Conservation (phyloP, 92 coral and sea anemone genomes). For the Parazoanthus atlanticus region DNA sequence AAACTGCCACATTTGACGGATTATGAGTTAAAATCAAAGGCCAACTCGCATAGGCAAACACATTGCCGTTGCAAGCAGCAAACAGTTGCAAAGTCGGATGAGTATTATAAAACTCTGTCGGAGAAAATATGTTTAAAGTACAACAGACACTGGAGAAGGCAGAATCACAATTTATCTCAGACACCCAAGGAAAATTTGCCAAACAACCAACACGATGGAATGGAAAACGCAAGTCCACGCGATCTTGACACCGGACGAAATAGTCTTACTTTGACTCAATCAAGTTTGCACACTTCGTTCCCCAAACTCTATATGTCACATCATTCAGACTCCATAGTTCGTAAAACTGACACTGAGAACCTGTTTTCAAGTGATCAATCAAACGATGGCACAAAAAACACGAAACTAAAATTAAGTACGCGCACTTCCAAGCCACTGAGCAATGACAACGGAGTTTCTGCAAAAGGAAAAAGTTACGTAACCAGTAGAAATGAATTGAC, state of each 20-base stretch:
- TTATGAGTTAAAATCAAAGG: background rate
- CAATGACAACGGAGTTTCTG: background rate
- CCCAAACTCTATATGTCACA: conserved; percentile 2
- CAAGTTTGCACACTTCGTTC: background rate
- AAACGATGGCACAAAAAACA: background rate
- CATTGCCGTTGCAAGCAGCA: background rate
- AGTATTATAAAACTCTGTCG: background rate
- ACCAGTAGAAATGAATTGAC: background rate
- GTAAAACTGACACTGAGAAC: background rate
- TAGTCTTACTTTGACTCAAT: background rate
- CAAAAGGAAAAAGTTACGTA: background rate
- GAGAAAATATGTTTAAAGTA: conserved; percentile 3
- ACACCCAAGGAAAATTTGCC: background rate
- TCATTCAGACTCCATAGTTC: background rate
- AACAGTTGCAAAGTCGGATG: background rate
- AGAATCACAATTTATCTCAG: background rate
- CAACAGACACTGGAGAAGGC: background rate
- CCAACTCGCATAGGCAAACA: background rate
- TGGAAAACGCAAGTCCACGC: background rate
- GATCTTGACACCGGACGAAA: background rate
- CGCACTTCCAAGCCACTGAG: background rate
- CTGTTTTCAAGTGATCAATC: background rate
- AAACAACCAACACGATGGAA: background rate
- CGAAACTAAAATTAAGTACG: background rate
- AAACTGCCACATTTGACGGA: background rate